Conservation (phyloP, 2,797 vertebrate species). For the Bovichtus diacanthus region DNA sequence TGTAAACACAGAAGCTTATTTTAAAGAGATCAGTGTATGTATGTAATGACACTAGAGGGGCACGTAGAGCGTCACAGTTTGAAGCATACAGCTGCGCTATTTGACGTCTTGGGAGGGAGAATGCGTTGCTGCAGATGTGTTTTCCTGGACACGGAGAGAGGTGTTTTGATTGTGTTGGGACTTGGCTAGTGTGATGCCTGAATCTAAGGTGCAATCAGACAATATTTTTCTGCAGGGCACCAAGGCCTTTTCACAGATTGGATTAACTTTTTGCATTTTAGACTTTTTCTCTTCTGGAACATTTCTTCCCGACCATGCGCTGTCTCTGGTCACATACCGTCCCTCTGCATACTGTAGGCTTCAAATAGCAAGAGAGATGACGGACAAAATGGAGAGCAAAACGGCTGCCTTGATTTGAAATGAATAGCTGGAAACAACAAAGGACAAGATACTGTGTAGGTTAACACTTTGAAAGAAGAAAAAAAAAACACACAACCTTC, state of each 20-base stretch:
- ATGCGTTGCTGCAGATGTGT: background rate
- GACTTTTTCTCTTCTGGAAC: background rate
- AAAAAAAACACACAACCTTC: too few species aligned
- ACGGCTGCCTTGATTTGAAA: constrained; percentile 20
- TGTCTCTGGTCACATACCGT: background rate
- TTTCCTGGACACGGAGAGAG: background rate
- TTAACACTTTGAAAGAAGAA: background rate
- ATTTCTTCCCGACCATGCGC: background rate
- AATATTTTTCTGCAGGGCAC: constrained; percentile 1
- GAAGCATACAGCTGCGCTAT: too few species aligned
- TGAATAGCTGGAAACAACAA: background rate
- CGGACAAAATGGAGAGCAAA: constrained; percentile 8
- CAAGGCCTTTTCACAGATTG: constrained; percentile 6
- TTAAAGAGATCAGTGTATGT: too few species aligned
- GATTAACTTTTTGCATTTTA: constrained; percentile 4
- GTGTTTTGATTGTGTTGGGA: constrained; percentile 25
- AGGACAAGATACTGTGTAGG: background rate
- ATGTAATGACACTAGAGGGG: too few species aligned
- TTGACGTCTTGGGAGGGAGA: too few species aligned
- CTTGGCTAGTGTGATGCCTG: constrained; percentile 34
- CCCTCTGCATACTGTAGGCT: constrained; percentile 7
- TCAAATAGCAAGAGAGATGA: background rate
- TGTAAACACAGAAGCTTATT: too few species aligned
- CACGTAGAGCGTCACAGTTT: too few species aligned
- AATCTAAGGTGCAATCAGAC: constrained; percentile 7